These are phyloP conservation scores for Nanger granti DNA, from an alignment of 2,113 vertebrate genomes.

Conservation along the genomic window DNA sequence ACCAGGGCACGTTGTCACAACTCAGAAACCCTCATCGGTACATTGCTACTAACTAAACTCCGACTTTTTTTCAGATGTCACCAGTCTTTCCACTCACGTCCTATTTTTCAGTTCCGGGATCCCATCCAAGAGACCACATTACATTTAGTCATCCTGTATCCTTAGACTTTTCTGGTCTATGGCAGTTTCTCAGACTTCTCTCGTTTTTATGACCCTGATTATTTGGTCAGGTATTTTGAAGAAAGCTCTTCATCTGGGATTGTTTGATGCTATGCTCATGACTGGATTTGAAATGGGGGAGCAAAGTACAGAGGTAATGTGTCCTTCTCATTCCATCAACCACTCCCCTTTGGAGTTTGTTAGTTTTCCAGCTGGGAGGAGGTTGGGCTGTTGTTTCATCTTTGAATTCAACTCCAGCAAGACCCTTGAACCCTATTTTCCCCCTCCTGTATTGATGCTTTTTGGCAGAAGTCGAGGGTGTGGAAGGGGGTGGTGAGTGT, in stretches of 20 bases:
- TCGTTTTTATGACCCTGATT: neutral
- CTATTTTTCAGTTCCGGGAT: neutral
- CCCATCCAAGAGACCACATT: neutral
- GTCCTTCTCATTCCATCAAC: neutral
- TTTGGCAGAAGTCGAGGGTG: neutral
- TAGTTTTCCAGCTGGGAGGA: neutral
- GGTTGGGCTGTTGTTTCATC: neutral
- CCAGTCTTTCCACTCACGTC: neutral
- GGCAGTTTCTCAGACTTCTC: neutral
- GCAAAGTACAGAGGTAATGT: neutral
- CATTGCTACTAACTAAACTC: neutral
- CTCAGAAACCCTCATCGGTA: neutral
- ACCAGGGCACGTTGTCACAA: neutral
- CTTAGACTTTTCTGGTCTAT: neutral
- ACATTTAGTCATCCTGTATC: neutral
- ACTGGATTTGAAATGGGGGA: neutral
- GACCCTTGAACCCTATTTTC: neutral
- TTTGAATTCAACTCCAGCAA: neutral
- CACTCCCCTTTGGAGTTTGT: neutral
- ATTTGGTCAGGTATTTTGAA: neutral
- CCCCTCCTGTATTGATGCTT: neutral
- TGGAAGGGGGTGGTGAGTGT: neutral
- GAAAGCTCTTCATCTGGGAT: neutral
- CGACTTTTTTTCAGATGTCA: neutral
- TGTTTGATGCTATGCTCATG: neutral